These are phyloP conservation scores for Chloropsis hardwickii DNA, from an alignment of 2,113 vertebrate species.

Conservation along the genomic window DNA sequence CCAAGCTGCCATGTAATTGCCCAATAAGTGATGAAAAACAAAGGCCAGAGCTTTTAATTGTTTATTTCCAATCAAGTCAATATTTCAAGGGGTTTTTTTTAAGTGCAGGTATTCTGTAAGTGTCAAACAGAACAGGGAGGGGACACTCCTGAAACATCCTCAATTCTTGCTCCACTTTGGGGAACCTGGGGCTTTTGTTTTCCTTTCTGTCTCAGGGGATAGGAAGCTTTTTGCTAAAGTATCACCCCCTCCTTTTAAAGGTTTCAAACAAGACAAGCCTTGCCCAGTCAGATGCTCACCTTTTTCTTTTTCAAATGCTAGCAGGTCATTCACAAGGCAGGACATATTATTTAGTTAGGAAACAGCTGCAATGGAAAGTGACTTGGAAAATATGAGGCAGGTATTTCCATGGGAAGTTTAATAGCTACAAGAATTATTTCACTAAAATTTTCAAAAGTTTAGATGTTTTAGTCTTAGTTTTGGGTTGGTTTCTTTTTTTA, in stretches of 20 bases:
- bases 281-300: not conserved
- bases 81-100: not conserved
- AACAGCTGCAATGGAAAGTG: not conserved
- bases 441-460: not conserved
- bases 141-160: not conserved
- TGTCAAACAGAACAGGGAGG: not conserved
- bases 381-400: not conserved
- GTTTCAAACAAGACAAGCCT: not conserved
- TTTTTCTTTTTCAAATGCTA: not conserved
- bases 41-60: not conserved
- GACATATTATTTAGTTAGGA: not conserved
- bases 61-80: not conserved
- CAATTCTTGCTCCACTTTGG: not conserved
- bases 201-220: not conserved
- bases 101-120: not conserved
- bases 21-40: not conserved
- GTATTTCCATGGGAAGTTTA: conserved; percentile 23
- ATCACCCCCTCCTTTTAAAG: not conserved
- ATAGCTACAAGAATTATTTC: not conserved
- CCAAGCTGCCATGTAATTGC: not conserved
- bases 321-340: not conserved
- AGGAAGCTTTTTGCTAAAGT: not conserved
- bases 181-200: not conserved
- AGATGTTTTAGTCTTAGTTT: not conserved
- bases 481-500: not conserved